Evolutionary conservation across 1,140 invertebrate species (phyloP), one percentile per base, ranked within the genome.

Genomic region (Micrasema minimum): DNA sequence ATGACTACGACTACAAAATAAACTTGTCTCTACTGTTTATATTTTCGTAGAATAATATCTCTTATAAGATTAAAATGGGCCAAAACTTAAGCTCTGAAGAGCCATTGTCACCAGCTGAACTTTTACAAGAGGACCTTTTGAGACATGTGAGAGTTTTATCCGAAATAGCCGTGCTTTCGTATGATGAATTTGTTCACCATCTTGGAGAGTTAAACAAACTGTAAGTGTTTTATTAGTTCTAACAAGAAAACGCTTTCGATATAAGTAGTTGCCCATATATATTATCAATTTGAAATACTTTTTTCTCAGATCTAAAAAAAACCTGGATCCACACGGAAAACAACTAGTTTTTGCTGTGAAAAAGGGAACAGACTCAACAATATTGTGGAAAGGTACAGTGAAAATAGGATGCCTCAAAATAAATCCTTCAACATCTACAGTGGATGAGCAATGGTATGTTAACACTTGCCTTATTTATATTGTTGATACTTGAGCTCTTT

Each of bases 381-480:
- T 91, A 2, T 81, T 91, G 20, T 92, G 91, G 91, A 91, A 90
- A 78, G 87, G 85, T 2, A 90, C 88, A 2, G 86, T 91, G 1
- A 84, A 86, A 76, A 88, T 92, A 72, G 87, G 86, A 59, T 91
- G 90, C 80, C 81, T 88, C 12, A 90, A 90, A 84, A 83, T 87
- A 18, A 82, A 88, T 77, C 80, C 84, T 5, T 65, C 76, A 20
- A 81, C 81, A 10, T 80, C 83, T 51, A 77, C 84, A 69, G 81
- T 90, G 18, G 86, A 87, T 75, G 88, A 91, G 77, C 86, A 88
- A 81, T 91, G 90, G 90, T 88, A 79, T 79, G 72, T 23, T 11
- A 31, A 31, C 26, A n/a, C n/a, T n/a, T n/a, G n/a, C n/a, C n/a
- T n/a, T n/a, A n/a, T n/a, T n/a, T n/a, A n/a, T n/a, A n/a, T n/a